These are phyloP conservation scores for Prochilodus magdalenae DNA, from an alignment of 2,113 vertebrate species.

Conservation along the genomic window DNA sequence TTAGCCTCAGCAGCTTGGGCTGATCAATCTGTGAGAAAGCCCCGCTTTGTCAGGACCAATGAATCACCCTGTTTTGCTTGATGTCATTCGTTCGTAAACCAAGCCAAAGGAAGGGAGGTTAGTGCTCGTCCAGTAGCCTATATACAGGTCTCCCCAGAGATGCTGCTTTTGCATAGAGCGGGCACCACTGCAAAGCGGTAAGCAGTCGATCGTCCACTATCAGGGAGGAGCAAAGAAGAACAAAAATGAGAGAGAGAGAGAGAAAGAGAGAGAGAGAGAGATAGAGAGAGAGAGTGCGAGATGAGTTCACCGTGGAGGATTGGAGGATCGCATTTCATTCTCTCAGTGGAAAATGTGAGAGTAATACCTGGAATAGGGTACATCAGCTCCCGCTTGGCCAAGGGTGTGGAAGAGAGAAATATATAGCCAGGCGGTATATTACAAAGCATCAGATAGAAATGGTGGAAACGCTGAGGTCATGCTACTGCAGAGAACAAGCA, in stretches of 20 bases:
- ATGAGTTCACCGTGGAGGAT: conserved; percentile 20
- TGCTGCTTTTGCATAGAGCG: conserved; percentile 47
- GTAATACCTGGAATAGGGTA: conserved; percentile 43
- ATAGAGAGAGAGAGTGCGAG: conserved; percentile 19
- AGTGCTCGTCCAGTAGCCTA: not conserved
- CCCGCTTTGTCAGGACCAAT: conserved; percentile 46
- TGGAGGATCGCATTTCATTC: conserved; percentile 21
- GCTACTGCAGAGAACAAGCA: not conserved
- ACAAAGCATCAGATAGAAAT: not conserved
- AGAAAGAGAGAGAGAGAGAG: too few relatives aligned
- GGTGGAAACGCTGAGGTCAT: conserved; percentile 12
- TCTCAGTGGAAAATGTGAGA: conserved; percentile 51
- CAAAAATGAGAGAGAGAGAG: not conserved
- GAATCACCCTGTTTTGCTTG: conserved; percentile 44
- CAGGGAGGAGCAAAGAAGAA: not conserved
- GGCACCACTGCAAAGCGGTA: conserved; percentile 16
- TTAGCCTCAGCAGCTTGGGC: conserved; percentile 57
- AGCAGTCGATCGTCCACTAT: conserved; percentile 28
- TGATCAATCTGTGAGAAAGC: conserved; percentile 67
- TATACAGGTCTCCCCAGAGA: conserved; percentile 10
- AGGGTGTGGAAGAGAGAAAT: conserved; percentile 27
- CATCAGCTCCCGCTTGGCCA: conserved; percentile 16
- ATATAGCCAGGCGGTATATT: not conserved
- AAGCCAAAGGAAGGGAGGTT: not conserved
- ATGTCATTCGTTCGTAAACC: conserved; percentile 41